Percentiles rank a stretch among this genome's conserved stretches.
phyloP scores from a whole-genome alignment of 64 coral and sea anemone species.

The Cladopsammia gracilis region DNA sequence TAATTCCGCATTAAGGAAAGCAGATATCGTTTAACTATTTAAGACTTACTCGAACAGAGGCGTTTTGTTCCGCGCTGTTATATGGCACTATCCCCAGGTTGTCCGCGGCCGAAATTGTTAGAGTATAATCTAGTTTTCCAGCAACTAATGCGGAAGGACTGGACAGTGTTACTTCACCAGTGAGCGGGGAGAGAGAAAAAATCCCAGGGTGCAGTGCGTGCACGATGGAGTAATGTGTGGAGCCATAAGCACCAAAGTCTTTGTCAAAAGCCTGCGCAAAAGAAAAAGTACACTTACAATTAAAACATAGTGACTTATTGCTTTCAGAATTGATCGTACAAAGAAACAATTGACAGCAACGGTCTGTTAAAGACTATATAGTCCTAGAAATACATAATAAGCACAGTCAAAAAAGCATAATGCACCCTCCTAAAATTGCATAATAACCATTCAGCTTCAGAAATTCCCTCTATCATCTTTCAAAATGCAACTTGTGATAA shows the following conservation, averaged over 20 bases:
- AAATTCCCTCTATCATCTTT: no score
- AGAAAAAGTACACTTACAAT: no score
- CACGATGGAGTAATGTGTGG: conserved; percentile 19
- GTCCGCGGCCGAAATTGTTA: conserved; percentile 46
- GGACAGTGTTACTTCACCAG: conserved; percentile 38
- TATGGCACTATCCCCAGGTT: conserved; percentile 43
- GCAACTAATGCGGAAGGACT: background rate
- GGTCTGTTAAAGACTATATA: no score
- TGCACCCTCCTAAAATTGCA: no score
- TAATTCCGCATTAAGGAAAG: no score
- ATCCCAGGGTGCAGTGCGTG: conserved; percentile 22
- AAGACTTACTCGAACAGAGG: conserved; percentile 45
- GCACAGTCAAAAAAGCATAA: no score
- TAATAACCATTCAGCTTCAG: no score
- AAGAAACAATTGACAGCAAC: no score
- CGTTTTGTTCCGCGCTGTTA: conserved; percentile 19
- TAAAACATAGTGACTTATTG: no score
- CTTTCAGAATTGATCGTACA: no score
- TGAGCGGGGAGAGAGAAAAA: conserved; percentile 15
- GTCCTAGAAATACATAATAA: no score
- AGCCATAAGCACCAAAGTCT: conserved; percentile 27
- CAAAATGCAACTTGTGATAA: no score
- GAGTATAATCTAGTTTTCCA: conserved; percentile 1
- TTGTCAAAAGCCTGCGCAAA: conserved; percentile 54
- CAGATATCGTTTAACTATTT: background rate